Evolutionary conservation across 2,888 invertebrate species (phyloP).

Genomic region (Spodoptera exigua): DNA sequence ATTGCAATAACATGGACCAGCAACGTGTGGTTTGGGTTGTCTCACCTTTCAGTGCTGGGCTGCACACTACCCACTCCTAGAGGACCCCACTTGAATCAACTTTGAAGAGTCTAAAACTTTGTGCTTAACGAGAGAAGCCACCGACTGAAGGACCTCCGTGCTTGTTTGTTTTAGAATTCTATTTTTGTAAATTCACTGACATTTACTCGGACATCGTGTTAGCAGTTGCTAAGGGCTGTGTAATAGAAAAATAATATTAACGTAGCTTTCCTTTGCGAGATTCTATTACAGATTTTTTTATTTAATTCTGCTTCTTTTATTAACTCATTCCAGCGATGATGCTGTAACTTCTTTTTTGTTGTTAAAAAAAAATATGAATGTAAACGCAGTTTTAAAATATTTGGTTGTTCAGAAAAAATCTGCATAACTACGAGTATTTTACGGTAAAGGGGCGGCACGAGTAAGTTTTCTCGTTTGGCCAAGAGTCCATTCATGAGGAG

Average conservation of each 20-base stretch:
- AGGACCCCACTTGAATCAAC: conserved; percentile 25
- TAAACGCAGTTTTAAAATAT: neutral
- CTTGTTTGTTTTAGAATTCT: conserved; percentile 38
- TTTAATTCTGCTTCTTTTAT: no score
- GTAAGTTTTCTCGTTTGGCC: conserved; percentile 31
- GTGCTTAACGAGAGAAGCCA: conserved; percentile 5
- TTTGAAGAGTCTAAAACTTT: conserved; percentile 43
- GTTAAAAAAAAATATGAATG: neutral
- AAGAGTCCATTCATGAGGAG: conserved; percentile 31
- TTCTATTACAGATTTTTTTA: no score
- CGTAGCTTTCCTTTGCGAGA: no score
- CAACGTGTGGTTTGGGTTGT: no score
- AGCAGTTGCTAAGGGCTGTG: no score
- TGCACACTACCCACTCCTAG: neutral
- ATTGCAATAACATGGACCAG: no score
- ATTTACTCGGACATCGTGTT: conserved; percentile 11
- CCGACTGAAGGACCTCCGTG: conserved; percentile 16
- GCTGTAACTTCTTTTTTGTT: no score
- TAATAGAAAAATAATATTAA: no score
- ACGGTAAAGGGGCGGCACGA: conserved; percentile 14
- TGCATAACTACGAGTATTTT: conserved; percentile 17
- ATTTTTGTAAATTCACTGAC: conserved; percentile 27
- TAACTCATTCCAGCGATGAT: no score
- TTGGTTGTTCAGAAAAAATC: neutral
- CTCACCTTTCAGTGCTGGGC: no score